Evolutionary conservation across 2,888 invertebrate species (phyloP).

Genomic region (Chrysotoxum bicinctum): DNA sequence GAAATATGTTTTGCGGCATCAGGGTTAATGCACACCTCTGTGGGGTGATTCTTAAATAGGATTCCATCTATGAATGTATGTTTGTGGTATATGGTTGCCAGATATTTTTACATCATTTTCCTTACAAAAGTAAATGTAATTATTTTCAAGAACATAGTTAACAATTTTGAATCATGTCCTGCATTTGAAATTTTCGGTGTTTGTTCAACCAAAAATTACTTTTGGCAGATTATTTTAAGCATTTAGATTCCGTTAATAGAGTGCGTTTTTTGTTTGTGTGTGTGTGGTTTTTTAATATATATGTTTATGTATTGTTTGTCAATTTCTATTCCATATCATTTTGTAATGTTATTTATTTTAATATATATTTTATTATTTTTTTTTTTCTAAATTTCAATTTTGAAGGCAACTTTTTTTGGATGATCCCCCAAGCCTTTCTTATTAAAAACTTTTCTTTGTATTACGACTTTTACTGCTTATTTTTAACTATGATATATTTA

Average conservation of each 20-base stretch:
- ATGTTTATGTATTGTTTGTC: neutral
- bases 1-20: no score
- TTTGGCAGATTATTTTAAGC: neutral
- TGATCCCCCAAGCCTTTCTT: neutral
- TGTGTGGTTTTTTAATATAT: neutral
- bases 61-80: no score
- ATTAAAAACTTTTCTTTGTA: neutral
- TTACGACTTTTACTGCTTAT: neutral
- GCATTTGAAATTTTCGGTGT: neutral
- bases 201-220: neutral
- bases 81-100: no score
- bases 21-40: no score
- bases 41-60: no score
- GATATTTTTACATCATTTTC: no score
- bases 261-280: neutral
- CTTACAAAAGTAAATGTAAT: neutral
- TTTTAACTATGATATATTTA: neutral
- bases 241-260: neutral
- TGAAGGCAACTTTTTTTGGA: neutral
- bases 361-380: no score
- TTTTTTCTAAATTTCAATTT: neutral
- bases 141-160: neutral
- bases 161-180: neutral
- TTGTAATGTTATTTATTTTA: neutral
- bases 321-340: neutral